phyloP scores from a whole-genome alignment of 2,797 vertebrate genomes.

The Dryobates pubescens region DNA sequence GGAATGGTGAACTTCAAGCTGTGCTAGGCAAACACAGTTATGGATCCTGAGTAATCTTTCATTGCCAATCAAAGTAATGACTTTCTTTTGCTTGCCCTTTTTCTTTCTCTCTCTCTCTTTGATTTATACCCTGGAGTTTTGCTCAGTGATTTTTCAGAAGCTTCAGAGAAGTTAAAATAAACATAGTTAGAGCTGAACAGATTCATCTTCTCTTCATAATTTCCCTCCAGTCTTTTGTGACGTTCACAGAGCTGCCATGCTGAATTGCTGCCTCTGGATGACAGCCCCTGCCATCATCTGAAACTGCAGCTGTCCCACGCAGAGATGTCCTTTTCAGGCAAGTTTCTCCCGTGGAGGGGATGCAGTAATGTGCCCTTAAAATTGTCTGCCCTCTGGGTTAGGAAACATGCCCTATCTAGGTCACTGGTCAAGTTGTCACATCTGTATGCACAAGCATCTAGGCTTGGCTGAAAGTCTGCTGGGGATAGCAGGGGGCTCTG shows the following conservation, averaged over 20 bases:
- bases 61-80: constrained; percentile 60
- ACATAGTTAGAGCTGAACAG: constrained; percentile 33
- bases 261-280: not conserved
- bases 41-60: constrained; percentile 35
- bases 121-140: constrained; percentile 50
- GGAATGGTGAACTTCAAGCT: constrained; percentile 5
- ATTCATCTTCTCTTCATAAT: constrained; percentile 60
- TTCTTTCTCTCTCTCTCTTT: constrained; percentile 34
- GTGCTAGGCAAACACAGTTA: constrained; percentile 43
- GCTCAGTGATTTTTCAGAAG: constrained; percentile 59
- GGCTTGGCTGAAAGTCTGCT: not conserved
- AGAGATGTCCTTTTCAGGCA: not conserved
- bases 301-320: not conserved
- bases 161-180: constrained; percentile 63
- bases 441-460: not conserved
- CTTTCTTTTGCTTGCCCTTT: constrained; percentile 7
- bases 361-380: not conserved
- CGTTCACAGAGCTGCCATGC: not conserved
- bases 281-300: not conserved
- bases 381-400: not conserved
- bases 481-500: not conserved
- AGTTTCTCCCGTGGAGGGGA: not conserved
- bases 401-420: not conserved
- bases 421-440: not conserved
- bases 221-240: constrained; percentile 3